Percentiles rank a stretch among this genome's conserved stretches.
Evolutionary conservation across 1,140 invertebrate species (phyloP).

Genomic region (Mya arenaria): DNA sequence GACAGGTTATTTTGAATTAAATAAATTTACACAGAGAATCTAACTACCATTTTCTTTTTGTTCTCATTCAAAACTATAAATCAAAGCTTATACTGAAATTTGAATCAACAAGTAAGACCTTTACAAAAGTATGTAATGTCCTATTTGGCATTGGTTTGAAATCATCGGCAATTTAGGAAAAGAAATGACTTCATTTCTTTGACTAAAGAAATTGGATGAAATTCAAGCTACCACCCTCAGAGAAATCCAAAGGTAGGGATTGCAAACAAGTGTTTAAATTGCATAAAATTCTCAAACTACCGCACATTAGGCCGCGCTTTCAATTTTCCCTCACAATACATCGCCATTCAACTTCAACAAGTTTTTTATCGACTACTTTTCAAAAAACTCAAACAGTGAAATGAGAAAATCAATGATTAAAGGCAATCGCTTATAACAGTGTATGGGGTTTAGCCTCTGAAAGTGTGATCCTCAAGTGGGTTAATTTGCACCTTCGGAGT

Average conservation of each 20-base stretch:
- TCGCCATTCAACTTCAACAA: slow-evolving; percentile 28
- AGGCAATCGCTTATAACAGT: not conserved
- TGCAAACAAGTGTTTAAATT: slow-evolving; percentile 4
- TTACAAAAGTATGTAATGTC: no score
- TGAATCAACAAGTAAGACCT: no score
- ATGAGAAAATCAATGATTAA: slow-evolving; percentile 42
- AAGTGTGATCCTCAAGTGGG: slow-evolving; percentile 23
- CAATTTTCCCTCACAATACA: slow-evolving; percentile 10
- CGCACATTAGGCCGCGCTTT: slow-evolving; percentile 4
- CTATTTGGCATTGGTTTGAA: no score
- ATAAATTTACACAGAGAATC: no score
- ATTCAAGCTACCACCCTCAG: not conserved
- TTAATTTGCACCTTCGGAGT: slow-evolving; percentile 42
- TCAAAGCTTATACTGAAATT: no score
- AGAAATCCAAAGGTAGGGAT: not conserved
- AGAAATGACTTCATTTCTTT: not conserved
- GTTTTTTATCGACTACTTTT: slow-evolving; percentile 28
- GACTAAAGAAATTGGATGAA: not conserved
- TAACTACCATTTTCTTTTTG: no score
- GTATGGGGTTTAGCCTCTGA: not conserved
- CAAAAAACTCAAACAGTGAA: slow-evolving; percentile 1
- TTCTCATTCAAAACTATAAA: no score
- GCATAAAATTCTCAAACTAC: not conserved
- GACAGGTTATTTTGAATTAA: no score
- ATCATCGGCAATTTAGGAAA: not conserved